phyloP scores from a whole-genome alignment of 2,888 invertebrate genomes.

The Heliconius ethilla region DNA sequence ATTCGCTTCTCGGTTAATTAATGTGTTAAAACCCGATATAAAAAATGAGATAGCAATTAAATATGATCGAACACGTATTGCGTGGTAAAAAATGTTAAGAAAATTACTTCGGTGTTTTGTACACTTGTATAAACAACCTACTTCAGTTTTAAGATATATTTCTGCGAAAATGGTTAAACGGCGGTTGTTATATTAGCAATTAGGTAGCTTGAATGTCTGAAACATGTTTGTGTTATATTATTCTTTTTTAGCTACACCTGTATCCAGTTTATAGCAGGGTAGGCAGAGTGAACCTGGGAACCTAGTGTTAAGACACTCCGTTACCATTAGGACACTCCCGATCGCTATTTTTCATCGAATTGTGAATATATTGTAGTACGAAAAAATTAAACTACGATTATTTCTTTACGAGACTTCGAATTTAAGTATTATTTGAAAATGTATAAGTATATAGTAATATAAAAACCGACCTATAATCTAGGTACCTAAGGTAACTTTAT shows the following conservation, averaged over 20 bases:
- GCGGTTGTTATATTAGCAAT: conserved; percentile 36
- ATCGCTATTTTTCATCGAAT: too few relatives aligned
- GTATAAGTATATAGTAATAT: not conserved
- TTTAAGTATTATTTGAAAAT: not conserved
- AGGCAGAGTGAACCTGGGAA: too few relatives aligned
- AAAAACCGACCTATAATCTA: not conserved
- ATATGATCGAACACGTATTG: conserved; percentile 27
- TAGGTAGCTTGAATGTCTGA: conserved; percentile 22
- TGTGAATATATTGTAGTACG: too few relatives aligned
- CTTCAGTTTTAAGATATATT: conserved; percentile 39
- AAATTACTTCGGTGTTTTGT: conserved; percentile 33
- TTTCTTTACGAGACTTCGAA: too few relatives aligned
- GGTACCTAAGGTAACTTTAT: conserved; percentile 9
- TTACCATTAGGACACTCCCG: too few relatives aligned
- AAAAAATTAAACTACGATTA: too few relatives aligned
- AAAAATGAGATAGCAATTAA: conserved; percentile 24
- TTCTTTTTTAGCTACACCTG: not conserved
- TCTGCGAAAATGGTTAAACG: conserved; percentile 41
- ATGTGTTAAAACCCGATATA: conserved; percentile 11
- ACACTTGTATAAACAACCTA: conserved; percentile 15
- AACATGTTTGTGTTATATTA: not conserved
- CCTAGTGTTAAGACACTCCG: too few relatives aligned
- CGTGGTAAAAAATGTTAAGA: conserved; percentile 25
- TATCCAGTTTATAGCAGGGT: not conserved
- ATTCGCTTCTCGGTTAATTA: conserved; percentile 17